phyloP scores from a whole-genome alignment of 2,113 vertebrate genomes.

The Nansenia antarctica region DNA sequence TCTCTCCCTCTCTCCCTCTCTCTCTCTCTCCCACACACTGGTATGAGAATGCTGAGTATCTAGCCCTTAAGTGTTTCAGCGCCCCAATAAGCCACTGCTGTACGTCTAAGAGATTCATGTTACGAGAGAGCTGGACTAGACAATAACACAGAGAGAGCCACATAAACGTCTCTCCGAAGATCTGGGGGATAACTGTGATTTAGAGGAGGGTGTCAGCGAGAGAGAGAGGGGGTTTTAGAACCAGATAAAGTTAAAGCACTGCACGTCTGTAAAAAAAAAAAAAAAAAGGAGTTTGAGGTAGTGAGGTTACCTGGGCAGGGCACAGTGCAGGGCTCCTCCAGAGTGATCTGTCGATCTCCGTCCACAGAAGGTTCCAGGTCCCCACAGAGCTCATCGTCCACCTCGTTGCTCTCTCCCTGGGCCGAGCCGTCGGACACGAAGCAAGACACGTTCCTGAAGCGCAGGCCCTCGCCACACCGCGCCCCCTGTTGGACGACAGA shows the following conservation, averaged over 20 bases:
- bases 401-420: slow-evolving; percentile 78
- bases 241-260: not conserved
- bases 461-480: slow-evolving; percentile 89
- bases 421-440: slow-evolving; percentile 87
- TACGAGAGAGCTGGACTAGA: not conserved
- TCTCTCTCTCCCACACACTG: not conserved
- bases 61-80: not conserved
- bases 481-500: slow-evolving; percentile 72
- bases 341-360: slow-evolving; percentile 78
- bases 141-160: not conserved
- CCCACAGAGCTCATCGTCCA: slow-evolving; percentile 92
- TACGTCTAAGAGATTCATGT: not conserved
- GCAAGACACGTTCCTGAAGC: slow-evolving; percentile 90
- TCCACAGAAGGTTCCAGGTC: slow-evolving; percentile 85
- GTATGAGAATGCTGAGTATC: no score
- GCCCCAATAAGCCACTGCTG: not conserved
- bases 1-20: not conserved
- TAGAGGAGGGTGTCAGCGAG: not conserved
- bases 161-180: not conserved
- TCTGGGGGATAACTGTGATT: not conserved
- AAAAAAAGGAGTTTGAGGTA: no score
- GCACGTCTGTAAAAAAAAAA: no score
- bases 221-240: not conserved
- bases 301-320: slow-evolving; percentile 91
- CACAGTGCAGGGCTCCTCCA: slow-evolving; percentile 88